A percentile compares a stretch with the other conserved stretches of the same genome.
Conservation (phyloP, 2,797 vertebrate species). For the Sebastes minor region DNA sequence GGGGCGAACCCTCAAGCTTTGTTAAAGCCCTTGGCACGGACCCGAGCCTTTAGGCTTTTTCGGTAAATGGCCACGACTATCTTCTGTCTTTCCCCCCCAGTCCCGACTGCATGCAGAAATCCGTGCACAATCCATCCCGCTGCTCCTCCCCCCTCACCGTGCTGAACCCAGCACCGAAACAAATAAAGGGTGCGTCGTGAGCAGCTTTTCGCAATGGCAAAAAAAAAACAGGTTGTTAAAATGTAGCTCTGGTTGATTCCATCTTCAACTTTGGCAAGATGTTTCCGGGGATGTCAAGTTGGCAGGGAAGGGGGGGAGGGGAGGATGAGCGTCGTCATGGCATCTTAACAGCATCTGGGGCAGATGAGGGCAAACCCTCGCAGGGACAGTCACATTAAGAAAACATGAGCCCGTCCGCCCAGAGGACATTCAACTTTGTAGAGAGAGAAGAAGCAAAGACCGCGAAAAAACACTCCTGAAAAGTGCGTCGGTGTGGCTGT, state of each 20-base stretch:
- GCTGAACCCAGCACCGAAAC: constrained; percentile 39
- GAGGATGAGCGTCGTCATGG: constrained; percentile 45
- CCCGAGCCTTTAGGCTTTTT: constrained; percentile 49
- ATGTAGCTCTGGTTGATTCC: constrained; percentile 40
- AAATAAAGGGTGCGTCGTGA: constrained; percentile 40
- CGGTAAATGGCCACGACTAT: constrained; percentile 50
- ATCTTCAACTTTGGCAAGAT: constrained; percentile 63
- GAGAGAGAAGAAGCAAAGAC: constrained; percentile 7
- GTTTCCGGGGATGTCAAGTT: constrained; percentile 50
- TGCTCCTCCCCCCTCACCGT: background rate
- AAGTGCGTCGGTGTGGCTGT: constrained; percentile 36
- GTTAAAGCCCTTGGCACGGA: constrained; percentile 71
- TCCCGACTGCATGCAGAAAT: constrained; percentile 46
- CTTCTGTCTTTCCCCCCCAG: constrained; percentile 15
- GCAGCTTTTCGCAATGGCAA: constrained; percentile 44
- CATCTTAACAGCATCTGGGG: constrained; percentile 53
- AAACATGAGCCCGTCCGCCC: constrained; percentile 36
- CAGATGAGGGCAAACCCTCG: constrained; percentile 8
- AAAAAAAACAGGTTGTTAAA: constrained; percentile 8
- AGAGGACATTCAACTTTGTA: constrained; percentile 64
- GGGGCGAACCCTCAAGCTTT: constrained; percentile 56
- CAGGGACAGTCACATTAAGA: constrained; percentile 26
- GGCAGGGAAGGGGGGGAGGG: background rate
- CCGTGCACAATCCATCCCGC: constrained; percentile 39
- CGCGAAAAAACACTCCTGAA: constrained; percentile 6